phyloP scores from a whole-genome alignment of 2,888 invertebrate species.

The Limnephilus auricula region DNA sequence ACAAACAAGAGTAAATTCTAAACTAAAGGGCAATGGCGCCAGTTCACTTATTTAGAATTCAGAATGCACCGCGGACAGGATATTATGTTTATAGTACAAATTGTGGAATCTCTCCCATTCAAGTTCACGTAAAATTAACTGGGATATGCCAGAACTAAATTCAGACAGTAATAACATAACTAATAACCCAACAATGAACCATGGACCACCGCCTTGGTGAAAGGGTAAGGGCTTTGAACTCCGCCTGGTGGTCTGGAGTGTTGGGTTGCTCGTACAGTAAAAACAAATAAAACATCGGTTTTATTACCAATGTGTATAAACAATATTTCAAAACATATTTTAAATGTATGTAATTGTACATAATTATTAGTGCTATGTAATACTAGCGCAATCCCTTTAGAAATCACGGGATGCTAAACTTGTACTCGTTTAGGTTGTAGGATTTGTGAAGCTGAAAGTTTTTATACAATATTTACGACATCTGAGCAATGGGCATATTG shows the following conservation, averaged over 20 bases:
- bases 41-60: neutral
- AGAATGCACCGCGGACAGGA: neutral
- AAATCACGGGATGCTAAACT: too few relatives aligned
- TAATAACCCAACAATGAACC: neutral
- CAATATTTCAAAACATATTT: too few relatives aligned
- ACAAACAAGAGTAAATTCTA: neutral
- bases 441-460: too few relatives aligned
- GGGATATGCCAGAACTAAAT: neutral
- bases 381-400: too few relatives aligned
- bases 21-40: constrained; percentile 1
- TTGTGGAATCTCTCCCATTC: constrained; percentile 4
- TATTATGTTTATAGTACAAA: constrained; percentile 22
- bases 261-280: neutral
- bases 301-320: neutral
- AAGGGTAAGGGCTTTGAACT: neutral
- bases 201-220: neutral
- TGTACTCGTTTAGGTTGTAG: too few relatives aligned
- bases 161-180: neutral
- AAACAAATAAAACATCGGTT: neutral
- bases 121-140: neutral
- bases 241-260: neutral
- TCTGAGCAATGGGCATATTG: too few relatives aligned
- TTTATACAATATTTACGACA: too few relatives aligned
- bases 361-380: too few relatives aligned
- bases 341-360: too few relatives aligned